phyloP scores from a whole-genome alignment of 2,113 vertebrate species.

The Cephalophus harveyi region DNA sequence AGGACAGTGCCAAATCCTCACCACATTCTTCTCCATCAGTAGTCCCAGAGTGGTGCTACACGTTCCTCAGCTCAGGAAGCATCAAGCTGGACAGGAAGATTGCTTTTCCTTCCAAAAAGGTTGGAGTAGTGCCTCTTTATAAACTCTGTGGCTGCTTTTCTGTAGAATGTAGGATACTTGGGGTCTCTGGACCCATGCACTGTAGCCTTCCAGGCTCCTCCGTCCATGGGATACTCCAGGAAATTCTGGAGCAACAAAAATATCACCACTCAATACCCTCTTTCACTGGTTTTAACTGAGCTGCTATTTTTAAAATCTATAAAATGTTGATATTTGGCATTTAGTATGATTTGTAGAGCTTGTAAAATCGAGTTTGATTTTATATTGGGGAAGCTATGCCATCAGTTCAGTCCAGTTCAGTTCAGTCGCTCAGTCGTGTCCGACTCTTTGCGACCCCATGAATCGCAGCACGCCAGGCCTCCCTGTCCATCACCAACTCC shows the following conservation, averaged over 20 bases:
- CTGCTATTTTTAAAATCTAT: not conserved
- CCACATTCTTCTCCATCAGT: not conserved
- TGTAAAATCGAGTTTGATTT: not conserved
- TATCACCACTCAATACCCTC: not conserved
- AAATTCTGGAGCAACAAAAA: not conserved
- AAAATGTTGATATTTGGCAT: not conserved
- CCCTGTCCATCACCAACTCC: no score
- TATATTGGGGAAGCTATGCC: not conserved
- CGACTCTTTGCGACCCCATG: no score
- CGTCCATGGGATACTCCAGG: no score
- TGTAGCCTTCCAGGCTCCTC: no score
- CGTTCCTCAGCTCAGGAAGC: not conserved
- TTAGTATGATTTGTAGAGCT: not conserved
- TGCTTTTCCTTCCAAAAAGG: not conserved
- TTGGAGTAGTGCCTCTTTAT: not conserved
- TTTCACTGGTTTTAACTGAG: not conserved
- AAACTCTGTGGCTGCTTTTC: not conserved
- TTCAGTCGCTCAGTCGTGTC: no score
- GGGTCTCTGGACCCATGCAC: not conserved
- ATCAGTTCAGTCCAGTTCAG: no score
- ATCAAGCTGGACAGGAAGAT: not conserved
- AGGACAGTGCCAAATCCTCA: not conserved
- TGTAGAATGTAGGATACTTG: not conserved
- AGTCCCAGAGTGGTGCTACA: not conserved
- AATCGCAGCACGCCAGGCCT: no score